Conservation (phyloP, 2,888 invertebrate species). For the Ormyrus thymus region DNA sequence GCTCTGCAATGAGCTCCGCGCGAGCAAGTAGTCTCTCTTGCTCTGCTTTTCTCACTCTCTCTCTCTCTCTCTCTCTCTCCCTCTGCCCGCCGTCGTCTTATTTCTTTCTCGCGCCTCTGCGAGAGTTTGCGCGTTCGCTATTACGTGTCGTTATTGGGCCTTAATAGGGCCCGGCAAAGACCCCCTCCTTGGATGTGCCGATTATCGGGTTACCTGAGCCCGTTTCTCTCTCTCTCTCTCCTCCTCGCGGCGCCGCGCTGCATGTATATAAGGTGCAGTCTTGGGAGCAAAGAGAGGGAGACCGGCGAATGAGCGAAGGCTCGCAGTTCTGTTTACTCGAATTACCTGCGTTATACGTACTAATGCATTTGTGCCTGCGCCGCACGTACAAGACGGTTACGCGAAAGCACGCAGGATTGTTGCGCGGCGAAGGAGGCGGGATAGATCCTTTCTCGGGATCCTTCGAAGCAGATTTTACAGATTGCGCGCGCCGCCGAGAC, state of each 20-base stretch:
- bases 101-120: constrained; percentile 43
- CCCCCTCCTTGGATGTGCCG: constrained; percentile 66
- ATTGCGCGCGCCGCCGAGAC: constrained; percentile 7
- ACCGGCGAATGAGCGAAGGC: constrained; percentile 1
- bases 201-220: constrained; percentile 68
- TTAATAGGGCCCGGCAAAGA: constrained; percentile 66
- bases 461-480: constrained; percentile 14
- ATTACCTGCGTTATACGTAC: constrained; percentile 35
- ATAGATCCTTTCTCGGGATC: constrained; percentile 1
- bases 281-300: too few species aligned
- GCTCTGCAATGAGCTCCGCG: constrained; percentile 66
- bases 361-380: constrained; percentile 27
- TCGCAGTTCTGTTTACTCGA: constrained; percentile 37
- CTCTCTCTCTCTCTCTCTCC: constrained; percentile 1
- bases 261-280: too few species aligned
- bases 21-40: constrained; percentile 36
- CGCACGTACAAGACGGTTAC: constrained; percentile 19
- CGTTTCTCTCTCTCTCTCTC: neutral
- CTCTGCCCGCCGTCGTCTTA: constrained; percentile 2
- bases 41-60: neutral
- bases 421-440: neutral
- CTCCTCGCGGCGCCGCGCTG: neutral
- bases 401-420: constrained; percentile 40
- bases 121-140: constrained; percentile 58
- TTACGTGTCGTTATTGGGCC: constrained; percentile 70